Evolutionary conservation across 2,797 vertebrate species (phyloP).

Genomic region (Siniperca obscura): DNA sequence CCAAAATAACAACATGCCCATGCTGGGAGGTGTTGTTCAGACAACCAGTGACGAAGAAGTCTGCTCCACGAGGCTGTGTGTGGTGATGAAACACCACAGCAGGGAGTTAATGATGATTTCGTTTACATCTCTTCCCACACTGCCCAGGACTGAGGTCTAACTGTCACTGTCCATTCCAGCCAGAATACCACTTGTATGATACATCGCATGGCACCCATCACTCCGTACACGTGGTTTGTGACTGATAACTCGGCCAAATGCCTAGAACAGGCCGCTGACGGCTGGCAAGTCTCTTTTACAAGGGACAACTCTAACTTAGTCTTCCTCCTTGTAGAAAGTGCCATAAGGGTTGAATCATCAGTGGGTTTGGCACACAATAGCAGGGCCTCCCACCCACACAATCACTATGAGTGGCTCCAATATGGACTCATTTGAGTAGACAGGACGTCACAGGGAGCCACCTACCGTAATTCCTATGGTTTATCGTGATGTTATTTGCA

Average conservation of each 20-base stretch:
- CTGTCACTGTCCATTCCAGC: conserved; percentile 43
- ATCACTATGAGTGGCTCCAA: conserved; percentile 43
- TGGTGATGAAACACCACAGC: conserved; percentile 68
- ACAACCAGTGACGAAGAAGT: conserved; percentile 69
- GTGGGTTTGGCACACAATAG: conserved; percentile 51
- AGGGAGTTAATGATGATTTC: conserved; percentile 73
- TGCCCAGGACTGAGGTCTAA: conserved; percentile 42
- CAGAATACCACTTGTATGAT: conserved; percentile 49
- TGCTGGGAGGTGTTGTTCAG: conserved; percentile 68
- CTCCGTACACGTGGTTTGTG: conserved; percentile 49
- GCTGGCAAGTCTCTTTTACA: conserved; percentile 11
- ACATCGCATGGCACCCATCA: conserved; percentile 33
- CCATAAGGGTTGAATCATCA: conserved; percentile 66
- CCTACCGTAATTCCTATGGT: conserved; percentile 37
- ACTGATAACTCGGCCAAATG: conserved; percentile 43
- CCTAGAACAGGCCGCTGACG: conserved; percentile 49
- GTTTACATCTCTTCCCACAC: conserved; percentile 72
- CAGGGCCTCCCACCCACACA: conserved; percentile 60
- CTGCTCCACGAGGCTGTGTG: conserved; percentile 55
- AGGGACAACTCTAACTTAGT: conserved; percentile 40
- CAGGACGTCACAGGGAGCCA: conserved; percentile 56
- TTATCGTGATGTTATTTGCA: conserved; percentile 23
- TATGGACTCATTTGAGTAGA: conserved; percentile 41
- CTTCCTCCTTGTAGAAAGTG: conserved; percentile 41
- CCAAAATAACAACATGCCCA: conserved; percentile 73